phyloP scores from a whole-genome alignment of 1,140 invertebrate genomes.

The Hyposmocoma kahamanoa region DNA sequence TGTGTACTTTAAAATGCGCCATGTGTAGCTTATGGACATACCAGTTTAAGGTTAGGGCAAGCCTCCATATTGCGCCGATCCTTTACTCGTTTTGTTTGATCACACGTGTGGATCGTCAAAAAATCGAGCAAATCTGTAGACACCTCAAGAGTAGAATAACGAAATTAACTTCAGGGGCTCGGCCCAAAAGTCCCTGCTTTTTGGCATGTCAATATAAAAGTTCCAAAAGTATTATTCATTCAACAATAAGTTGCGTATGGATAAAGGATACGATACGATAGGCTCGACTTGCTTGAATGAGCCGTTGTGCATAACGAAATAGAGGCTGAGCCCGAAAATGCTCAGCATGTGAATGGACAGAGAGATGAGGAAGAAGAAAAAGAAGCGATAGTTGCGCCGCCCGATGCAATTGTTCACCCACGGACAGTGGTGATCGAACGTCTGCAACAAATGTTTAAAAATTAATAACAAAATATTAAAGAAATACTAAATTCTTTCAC shows the following conservation, averaged over 20 bases:
- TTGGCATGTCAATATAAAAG: not conserved
- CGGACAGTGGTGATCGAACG: constrained; percentile 99
- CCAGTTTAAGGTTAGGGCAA: too few relatives aligned
- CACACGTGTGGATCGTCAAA: too few relatives aligned
- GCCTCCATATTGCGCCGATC: too few relatives aligned
- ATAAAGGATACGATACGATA: constrained; percentile 94
- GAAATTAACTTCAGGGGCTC: too few relatives aligned
- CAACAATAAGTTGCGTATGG: constrained; percentile 7
- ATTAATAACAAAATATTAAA: too few relatives aligned
- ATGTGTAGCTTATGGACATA: too few relatives aligned
- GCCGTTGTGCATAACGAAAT: constrained; percentile 92
- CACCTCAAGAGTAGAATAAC: too few relatives aligned
- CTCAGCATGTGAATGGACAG: constrained; percentile 97
- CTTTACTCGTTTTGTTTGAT: too few relatives aligned
- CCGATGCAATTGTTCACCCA: constrained; percentile 99
- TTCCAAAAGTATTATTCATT: not conserved
- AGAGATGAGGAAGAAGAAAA: constrained; percentile 98
- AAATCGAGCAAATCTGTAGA: too few relatives aligned
- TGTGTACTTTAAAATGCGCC: too few relatives aligned
- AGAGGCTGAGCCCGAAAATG: constrained; percentile 94
- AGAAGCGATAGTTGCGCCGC: constrained; percentile 97
- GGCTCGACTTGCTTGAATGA: constrained; percentile 86
- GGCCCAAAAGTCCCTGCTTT: too few relatives aligned
- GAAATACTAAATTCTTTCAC: too few relatives aligned
- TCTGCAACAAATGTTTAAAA: constrained; percentile 88